phyloP scores from a whole-genome alignment of 2,888 invertebrate species.

The Heliconius hortense region DNA sequence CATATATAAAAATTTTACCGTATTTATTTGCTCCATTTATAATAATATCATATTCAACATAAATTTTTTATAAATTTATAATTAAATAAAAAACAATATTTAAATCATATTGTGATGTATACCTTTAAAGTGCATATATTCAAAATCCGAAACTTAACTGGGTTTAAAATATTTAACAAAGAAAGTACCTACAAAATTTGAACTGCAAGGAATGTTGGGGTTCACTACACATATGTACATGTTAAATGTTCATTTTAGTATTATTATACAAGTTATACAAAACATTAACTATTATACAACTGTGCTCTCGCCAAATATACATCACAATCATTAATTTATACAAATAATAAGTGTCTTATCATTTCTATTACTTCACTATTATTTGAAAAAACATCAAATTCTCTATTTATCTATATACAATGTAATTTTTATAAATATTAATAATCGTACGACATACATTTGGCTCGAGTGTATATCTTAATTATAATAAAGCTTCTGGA shows the following conservation, averaged over 20 bases:
- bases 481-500: constrained; percentile 50
- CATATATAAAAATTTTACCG: too few relatives aligned
- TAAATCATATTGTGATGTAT: background rate
- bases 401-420: background rate
- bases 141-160: background rate
- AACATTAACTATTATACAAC: constrained; percentile 30
- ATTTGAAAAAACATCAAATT: background rate
- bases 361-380: background rate
- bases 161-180: background rate
- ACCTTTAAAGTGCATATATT: background rate
- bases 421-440: background rate
- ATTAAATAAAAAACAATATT: too few relatives aligned
- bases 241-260: constrained; percentile 26
- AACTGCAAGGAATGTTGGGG: constrained; percentile 42
- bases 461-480: constrained; percentile 33
- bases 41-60: too few relatives aligned
- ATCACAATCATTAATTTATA: constrained; percentile 2
- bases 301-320: constrained; percentile 16
- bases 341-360: background rate
- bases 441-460: background rate
- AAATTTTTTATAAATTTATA: too few relatives aligned
- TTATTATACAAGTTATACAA: constrained; percentile 31
- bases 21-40: too few relatives aligned
- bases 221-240: constrained; percentile 32
- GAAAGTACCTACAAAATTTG: constrained; percentile 21